These are phyloP conservation scores for Platycheirus rosarum DNA, from an alignment of 2,888 invertebrate genomes.

Conservation along the genomic window DNA sequence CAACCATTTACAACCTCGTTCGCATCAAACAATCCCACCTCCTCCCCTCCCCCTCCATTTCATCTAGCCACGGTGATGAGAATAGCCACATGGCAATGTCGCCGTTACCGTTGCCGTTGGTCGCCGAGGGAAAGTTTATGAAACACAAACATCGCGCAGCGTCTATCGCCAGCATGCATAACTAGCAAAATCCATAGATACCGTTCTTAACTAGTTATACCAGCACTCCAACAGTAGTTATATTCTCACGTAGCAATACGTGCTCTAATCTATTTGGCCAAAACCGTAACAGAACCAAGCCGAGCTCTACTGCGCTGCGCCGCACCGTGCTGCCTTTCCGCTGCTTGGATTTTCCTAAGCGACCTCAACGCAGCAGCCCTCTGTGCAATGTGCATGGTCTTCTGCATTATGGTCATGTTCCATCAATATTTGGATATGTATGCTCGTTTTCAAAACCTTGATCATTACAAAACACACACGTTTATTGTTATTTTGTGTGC, in stretches of 20 bases:
- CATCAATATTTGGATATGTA: conserved; percentile 62
- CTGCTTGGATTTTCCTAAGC: conserved; percentile 24
- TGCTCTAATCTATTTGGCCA: conserved; percentile 61
- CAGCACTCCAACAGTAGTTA: conserved; percentile 15
- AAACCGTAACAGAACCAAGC: conserved; percentile 16
- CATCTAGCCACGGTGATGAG: not conserved
- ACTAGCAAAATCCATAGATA: conserved; percentile 9
- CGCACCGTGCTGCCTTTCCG: conserved; percentile 6
- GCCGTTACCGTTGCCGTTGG: no score
- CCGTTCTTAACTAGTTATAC: conserved; percentile 33
- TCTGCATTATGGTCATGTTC: conserved; percentile 69
- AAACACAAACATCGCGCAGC: conserved; percentile 37
- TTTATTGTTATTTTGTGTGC: conserved; percentile 6
- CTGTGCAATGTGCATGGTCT: conserved; percentile 10
- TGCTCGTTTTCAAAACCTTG: conserved; percentile 14
- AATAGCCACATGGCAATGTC: conserved; percentile 15
- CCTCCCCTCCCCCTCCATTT: not conserved
- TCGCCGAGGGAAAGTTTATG: conserved; percentile 35
- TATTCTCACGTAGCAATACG: conserved; percentile 70
- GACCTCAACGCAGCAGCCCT: conserved; percentile 9
- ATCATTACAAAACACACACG: conserved; percentile 35
- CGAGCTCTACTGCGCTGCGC: not conserved
- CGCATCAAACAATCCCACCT: conserved; percentile 10
- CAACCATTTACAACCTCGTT: conserved; percentile 37
- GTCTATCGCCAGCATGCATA: conserved; percentile 11